Conservation (phyloP, 2,113 vertebrate species). For the Tringa solitaria region DNA sequence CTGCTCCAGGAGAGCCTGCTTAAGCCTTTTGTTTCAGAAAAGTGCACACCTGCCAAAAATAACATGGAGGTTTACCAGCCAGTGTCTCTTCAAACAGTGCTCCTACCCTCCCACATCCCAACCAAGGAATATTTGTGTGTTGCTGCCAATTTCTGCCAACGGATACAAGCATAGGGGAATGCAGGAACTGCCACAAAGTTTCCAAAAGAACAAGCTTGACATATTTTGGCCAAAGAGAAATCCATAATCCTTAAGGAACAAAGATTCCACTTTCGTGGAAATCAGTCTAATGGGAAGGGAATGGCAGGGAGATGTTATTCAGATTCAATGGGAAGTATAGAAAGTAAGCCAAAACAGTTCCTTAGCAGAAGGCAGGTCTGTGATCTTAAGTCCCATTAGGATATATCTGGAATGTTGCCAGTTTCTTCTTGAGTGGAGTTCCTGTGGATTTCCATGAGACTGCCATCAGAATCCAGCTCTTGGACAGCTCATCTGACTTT, state of each 20-base stretch:
- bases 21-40: slow-evolving; percentile 3
- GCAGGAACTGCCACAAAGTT: neutral
- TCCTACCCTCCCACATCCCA: neutral
- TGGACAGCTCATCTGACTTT: neutral
- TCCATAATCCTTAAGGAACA: neutral
- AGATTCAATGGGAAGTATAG: neutral
- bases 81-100: neutral
- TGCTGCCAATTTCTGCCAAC: neutral
- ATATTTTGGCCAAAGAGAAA: neutral
- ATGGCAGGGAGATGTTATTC: neutral
- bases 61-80: neutral
- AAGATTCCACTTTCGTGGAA: neutral
- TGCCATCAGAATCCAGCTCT: neutral
- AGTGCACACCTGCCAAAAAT: neutral
- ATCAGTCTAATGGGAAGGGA: neutral
- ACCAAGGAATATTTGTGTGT: neutral
- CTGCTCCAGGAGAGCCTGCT: neutral
- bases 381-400: neutral
- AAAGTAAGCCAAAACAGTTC: neutral
- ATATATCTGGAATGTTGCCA: neutral
- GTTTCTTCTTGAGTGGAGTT: neutral
- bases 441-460: neutral
- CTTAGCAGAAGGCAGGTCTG: neutral
- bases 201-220: neutral
- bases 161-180: neutral